Percentiles rank a stretch among this genome's conserved stretches.
phyloP scores from a whole-genome alignment of 2,888 invertebrate genomes.

The Microctonus hyperodae region DNA sequence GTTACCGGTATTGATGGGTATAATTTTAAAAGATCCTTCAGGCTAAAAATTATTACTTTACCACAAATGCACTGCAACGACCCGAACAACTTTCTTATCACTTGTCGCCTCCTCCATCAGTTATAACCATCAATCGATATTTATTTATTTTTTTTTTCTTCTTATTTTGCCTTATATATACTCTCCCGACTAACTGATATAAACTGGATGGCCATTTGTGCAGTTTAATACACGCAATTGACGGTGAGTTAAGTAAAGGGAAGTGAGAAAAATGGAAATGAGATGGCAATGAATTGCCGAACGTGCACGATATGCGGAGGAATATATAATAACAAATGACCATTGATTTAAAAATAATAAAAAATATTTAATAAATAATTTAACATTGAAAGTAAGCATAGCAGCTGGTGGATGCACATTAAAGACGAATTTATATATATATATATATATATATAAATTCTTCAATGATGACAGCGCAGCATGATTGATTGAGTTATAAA shows the following conservation, averaged over 20 bases:
- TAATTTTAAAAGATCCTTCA: conserved; percentile 14
- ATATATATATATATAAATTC: conserved; percentile 31
- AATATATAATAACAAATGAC: conserved; percentile 39
- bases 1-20: conserved; percentile 8
- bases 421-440: conserved; percentile 24
- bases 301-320: conserved; percentile 36
- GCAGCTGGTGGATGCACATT: conserved; percentile 27
- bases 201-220: conserved; percentile 13
- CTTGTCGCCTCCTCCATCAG: conserved; percentile 10
- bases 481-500: conserved; percentile 16
- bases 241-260: conserved; percentile 35
- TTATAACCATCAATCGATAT: conserved; percentile 10
- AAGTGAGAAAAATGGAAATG: neutral
- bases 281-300: conserved; percentile 24
- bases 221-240: conserved; percentile 28
- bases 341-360: conserved; percentile 25
- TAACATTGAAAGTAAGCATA: conserved; percentile 3
- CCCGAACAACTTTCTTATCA: conserved; percentile 18
- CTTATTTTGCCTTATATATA: conserved; percentile 28
- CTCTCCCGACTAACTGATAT: conserved; percentile 19
- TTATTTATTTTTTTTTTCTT: conserved; percentile 17
- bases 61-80: neutral
- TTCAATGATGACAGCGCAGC: neutral
- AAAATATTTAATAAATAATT: conserved; percentile 10
- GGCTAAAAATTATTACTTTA: conserved; percentile 2